These are phyloP conservation scores for Calidris pugnax DNA, from an alignment of 2,113 vertebrate species.

Conservation along the genomic window DNA sequence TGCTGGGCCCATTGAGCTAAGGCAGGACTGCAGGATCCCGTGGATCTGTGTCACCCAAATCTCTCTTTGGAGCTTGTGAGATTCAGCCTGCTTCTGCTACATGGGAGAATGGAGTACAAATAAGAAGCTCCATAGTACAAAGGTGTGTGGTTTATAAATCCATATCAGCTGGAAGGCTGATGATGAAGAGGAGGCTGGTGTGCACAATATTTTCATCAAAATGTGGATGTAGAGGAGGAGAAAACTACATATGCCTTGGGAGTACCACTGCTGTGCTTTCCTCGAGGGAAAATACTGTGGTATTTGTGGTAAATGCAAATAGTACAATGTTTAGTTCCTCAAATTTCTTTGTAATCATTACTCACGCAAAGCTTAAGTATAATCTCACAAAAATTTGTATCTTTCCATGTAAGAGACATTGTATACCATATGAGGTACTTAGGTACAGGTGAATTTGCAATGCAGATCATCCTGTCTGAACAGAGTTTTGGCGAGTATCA, in stretches of 20 bases:
- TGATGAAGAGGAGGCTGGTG: background rate
- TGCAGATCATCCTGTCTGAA: background rate
- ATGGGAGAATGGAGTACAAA: rapidly evolving
- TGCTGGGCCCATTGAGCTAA: background rate
- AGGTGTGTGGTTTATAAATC: background rate
- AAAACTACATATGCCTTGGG: background rate
- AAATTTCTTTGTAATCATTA: background rate
- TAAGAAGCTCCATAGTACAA: background rate
- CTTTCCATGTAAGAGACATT: background rate
- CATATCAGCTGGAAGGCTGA: background rate
- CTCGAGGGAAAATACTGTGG: rapidly evolving
- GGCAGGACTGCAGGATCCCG: background rate
- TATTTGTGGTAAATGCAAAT: background rate
- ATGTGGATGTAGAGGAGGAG: background rate
- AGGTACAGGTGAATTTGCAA: rapidly evolving
- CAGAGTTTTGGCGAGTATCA: background rate
- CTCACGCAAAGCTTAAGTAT: background rate
- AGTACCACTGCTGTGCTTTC: background rate
- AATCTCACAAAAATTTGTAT: background rate
- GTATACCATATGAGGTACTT: background rate
- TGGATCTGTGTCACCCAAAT: background rate
- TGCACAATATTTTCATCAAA: background rate
- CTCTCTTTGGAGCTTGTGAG: background rate
- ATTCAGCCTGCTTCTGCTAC: background rate
- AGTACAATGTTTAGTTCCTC: background rate